phyloP scores from a whole-genome alignment of 37 sponge, comb jelly and placozoan genomes.

The Amphimedon queenslandica region DNA sequence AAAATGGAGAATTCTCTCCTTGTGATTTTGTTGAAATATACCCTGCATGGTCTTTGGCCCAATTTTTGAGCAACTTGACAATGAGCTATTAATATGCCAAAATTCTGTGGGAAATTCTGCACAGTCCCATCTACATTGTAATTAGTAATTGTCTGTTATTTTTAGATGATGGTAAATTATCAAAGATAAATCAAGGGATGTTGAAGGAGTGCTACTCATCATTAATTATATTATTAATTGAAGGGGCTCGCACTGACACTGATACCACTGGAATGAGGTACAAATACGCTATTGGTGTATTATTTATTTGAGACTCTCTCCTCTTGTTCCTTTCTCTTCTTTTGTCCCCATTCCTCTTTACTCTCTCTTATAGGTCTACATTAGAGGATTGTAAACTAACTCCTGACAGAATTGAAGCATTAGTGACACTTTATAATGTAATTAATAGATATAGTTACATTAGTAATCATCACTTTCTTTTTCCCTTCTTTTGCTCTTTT shows the following conservation, averaged over 20 bases:
- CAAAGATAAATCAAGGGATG: slow-evolving; percentile 32
- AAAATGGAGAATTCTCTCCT: no score
- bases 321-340: neutral
- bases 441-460: neutral
- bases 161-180: slow-evolving; percentile 3
- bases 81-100: no score
- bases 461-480: neutral
- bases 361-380: slow-evolving; percentile 19
- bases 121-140: neutral
- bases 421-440: slow-evolving; percentile 33
- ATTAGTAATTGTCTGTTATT: neutral
- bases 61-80: no score
- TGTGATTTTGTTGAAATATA: no score
- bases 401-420: slow-evolving; percentile 42
- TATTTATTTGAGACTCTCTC: neutral
- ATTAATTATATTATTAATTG: slow-evolving; percentile 39
- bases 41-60: no score
- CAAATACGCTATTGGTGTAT: neutral
- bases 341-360: neutral
- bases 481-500: no score
- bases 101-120: no score
- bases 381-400: slow-evolving; percentile 70
- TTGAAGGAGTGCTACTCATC: slow-evolving; percentile 51
- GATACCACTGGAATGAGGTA: slow-evolving; percentile 50
- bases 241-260: slow-evolving; percentile 49